These are phyloP conservation scores for Therioaphis trifolii DNA, from an alignment of 2,888 invertebrate genomes.

Conservation along the genomic window DNA sequence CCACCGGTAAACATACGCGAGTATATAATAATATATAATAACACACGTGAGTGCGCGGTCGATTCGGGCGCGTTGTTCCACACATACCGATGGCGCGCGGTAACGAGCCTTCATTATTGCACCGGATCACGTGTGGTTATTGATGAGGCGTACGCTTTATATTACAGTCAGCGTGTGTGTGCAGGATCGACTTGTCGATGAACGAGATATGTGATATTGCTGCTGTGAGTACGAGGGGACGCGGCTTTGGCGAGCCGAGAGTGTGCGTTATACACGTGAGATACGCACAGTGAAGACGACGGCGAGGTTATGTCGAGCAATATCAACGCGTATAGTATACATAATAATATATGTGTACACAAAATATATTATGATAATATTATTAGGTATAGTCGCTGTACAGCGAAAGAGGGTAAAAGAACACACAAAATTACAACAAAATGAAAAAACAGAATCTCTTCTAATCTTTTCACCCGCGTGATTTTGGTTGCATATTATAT, in stretches of 20 bases:
- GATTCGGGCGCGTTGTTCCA: constrained; percentile 1
- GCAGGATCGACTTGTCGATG: too few species aligned
- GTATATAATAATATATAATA: not conserved
- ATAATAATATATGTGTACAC: not conserved
- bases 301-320: not conserved
- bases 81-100: not conserved
- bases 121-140: constrained; percentile 15
- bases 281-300: not conserved
- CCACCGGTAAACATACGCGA: not conserved
- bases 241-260: not conserved
- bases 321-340: not conserved
- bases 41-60: not conserved
- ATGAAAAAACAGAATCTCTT: not conserved
- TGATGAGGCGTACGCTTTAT: not conserved
- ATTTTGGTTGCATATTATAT: not conserved
- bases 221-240: too few species aligned
- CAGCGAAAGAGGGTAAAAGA: not conserved
- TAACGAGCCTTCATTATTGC: constrained; percentile 15
- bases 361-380: not conserved
- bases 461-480: not conserved
- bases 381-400: not conserved
- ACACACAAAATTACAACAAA: not conserved
- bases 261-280: not conserved
- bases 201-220: not conserved
- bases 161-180: too few species aligned